Evolutionary conservation across 2,888 invertebrate genomes (phyloP).

Genomic region (Trypoxylon attenuatum): DNA sequence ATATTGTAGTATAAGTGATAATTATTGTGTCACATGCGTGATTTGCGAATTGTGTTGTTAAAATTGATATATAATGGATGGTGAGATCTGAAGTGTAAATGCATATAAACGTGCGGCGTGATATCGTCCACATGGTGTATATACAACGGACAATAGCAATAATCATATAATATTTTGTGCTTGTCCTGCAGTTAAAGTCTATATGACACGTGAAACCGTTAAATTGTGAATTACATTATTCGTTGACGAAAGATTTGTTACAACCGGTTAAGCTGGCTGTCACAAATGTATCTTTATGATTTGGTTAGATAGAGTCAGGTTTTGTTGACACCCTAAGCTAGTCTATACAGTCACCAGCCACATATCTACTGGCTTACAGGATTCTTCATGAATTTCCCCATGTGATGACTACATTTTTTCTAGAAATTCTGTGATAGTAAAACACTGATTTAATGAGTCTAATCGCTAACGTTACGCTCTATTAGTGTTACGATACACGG

Average conservation of each 20-base stretch:
- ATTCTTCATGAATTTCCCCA: too few relatives aligned
- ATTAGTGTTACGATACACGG: too few relatives aligned
- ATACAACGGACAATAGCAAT: not conserved
- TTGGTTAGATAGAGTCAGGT: not conserved
- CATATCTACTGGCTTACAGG: too few relatives aligned
- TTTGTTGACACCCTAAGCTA: constrained; percentile 21
- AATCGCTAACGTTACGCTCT: constrained; percentile 43
- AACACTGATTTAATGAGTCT: constrained; percentile 76
- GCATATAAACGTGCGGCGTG: constrained; percentile 16
- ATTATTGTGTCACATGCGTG: not conserved
- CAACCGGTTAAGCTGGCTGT: too few relatives aligned
- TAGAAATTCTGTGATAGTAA: constrained; percentile 61
- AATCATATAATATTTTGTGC: not conserved
- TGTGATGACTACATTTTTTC: constrained; percentile 29
- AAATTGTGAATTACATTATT: too few relatives aligned
- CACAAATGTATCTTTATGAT: too few relatives aligned
- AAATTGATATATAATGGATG: not conserved
- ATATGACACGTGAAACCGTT: too few relatives aligned
- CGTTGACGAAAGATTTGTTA: too few relatives aligned
- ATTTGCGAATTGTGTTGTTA: not conserved
- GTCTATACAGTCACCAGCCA: too few relatives aligned
- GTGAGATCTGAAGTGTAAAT: not conserved
- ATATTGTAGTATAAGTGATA: constrained; percentile 5
- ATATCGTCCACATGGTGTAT: constrained; percentile 35
- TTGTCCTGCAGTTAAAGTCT: too few relatives aligned